Evolutionary conservation across 2,888 invertebrate genomes (phyloP), one percentile per base, ranked within the genome.

Genomic region (Ectemnius cavifrons): DNA sequence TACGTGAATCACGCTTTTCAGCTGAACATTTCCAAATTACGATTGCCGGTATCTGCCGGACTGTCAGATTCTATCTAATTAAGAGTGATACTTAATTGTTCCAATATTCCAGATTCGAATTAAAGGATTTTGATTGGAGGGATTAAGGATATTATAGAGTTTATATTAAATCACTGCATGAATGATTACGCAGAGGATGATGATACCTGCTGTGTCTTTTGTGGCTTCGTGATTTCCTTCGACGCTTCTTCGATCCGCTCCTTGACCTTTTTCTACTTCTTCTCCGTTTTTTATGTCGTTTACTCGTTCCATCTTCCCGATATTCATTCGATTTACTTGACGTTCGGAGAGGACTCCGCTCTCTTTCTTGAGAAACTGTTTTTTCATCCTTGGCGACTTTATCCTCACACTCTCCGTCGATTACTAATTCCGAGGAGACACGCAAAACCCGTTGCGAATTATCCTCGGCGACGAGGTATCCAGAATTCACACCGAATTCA

Each of bases 401-500:
- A 14, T 11, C 58, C 16, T 52, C 37, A 28, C 60, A 52, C 57
- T 56, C 37, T 5, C 46, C 28, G 4, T 61, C 79, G 37, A 56
- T 60, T 58, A 81, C 62, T 1, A 88, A 78, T 0, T 85, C 84
- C 6, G 87, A 83, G 0, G 87, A 84, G 13, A 88, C 85, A 1
- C 81, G 84, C 1, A 88, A 64, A 3, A 87, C 71, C 49, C 73
- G 80, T 58, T 74, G 81, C 45, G 79, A 73, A 0, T 73, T n/a
- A 37, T 85, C 83, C 45, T 82, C 77, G 0, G 84, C 84, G 13
- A 82, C 75, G 18, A 88, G 75, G 57, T 84, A 88, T 8, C 86
- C 87, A 0, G 84, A 80, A 3, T 87, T 80, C 4, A 88, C 72
- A 1, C 85, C 88, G 49, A 86, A 87, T 13, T 85, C 75, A 4